Conservation (phyloP, 1,140 invertebrate species). For the Bemisia tabaci region DNA sequence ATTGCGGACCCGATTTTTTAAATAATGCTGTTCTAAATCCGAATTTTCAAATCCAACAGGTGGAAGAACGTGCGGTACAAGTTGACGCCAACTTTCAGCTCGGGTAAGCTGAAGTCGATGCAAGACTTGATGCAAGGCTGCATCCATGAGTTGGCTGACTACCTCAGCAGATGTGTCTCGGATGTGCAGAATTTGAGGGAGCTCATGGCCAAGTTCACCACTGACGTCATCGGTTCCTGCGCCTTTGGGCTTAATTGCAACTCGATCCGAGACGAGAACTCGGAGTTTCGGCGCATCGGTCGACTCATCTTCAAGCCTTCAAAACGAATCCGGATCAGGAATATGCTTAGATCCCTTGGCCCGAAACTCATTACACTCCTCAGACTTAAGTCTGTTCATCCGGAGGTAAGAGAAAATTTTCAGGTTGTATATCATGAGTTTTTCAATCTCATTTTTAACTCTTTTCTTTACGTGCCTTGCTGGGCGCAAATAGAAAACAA, state of each 20-base stretch:
- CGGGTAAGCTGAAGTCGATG: conserved; percentile 37
- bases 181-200: conserved; percentile 35
- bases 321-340: conserved; percentile 6
- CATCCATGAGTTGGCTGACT: conserved; percentile 22
- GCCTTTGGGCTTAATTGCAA: conserved; percentile 25
- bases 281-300: conserved; percentile 35
- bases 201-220: conserved; percentile 23
- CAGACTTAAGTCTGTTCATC: conserved; percentile 9
- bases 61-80: conserved; percentile 33
- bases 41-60: too few relatives aligned
- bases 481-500: too few relatives aligned
- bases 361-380: conserved; percentile 10
- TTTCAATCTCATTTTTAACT: too few relatives aligned
- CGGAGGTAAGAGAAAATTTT: conserved; percentile 11
- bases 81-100: conserved; percentile 32
- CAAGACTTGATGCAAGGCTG: conserved; percentile 33
- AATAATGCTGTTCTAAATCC: too few relatives aligned
- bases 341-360: conserved; percentile 1
- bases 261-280: conserved; percentile 34
- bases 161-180: background rate
- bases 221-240: conserved; percentile 21
- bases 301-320: conserved; percentile 20
- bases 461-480: too few relatives aligned
- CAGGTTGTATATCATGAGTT: too few relatives aligned
- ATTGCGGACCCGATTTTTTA: too few relatives aligned